These are phyloP conservation scores for Sphinx pinastri DNA, from an alignment of 2,888 invertebrate species.

Conservation along the genomic window DNA sequence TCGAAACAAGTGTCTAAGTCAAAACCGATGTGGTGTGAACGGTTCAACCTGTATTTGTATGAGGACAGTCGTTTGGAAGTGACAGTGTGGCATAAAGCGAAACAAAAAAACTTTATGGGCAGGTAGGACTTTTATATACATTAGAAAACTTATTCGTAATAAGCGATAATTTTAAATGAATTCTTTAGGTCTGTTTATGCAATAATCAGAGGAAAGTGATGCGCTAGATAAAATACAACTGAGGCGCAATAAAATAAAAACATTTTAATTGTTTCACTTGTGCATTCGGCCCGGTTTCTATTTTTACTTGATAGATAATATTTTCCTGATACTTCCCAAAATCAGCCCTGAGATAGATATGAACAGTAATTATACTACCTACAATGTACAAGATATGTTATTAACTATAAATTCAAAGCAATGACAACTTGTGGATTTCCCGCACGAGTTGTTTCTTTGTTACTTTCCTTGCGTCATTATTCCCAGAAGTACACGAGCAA, in stretches of 20 bases:
- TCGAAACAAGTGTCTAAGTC: conserved; percentile 72
- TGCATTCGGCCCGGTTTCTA: no score
- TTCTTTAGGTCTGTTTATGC: neutral
- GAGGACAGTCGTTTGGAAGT: conserved; percentile 70
- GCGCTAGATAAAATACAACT: no score
- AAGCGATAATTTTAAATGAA: neutral
- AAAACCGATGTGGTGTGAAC: conserved; percentile 72
- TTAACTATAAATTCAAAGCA: neutral
- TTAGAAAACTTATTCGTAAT: neutral
- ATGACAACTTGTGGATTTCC: neutral
- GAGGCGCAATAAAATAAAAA: no score
- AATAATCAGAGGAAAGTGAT: neutral
- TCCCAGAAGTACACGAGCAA: conserved; percentile 12
- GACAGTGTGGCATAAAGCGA: conserved; percentile 76
- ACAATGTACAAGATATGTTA: no score
- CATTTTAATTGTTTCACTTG: no score
- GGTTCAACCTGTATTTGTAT: conserved; percentile 71
- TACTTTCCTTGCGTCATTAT: conserved; percentile 14
- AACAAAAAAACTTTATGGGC: conserved; percentile 77
- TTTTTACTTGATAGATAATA: no score
- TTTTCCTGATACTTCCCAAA: no score
- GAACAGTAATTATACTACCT: no score
- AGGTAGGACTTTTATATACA: conserved; percentile 52
- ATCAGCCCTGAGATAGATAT: no score
- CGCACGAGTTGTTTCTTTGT: conserved; percentile 14